Percentiles rank a stretch among this genome's conserved stretches.
phyloP scores from a whole-genome alignment of 1,140 invertebrate genomes.

The Pseudomyrmex sp. region DNA sequence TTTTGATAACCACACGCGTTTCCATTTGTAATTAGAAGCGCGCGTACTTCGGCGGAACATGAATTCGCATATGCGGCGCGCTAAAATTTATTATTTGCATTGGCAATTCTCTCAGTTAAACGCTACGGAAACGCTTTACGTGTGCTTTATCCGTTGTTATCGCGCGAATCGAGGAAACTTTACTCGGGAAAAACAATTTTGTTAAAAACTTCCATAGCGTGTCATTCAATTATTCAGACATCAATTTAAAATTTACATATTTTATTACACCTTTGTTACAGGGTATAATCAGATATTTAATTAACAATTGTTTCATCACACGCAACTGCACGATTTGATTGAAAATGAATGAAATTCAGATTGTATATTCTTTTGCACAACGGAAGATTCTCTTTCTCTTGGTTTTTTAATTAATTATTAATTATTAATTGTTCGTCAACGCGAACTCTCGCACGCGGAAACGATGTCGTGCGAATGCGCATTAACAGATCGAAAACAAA shows the following conservation, averaged over 20 bases:
- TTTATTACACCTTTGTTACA: too few relatives aligned
- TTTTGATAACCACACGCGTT: neutral
- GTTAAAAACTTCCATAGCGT: neutral
- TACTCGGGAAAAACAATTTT: neutral
- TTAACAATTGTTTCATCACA: too few relatives aligned
- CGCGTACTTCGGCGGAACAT: too few relatives aligned
- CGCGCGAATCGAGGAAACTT: neutral
- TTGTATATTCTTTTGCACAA: neutral
- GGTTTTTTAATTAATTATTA: neutral
- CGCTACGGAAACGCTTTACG: neutral
- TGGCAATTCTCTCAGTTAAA: constrained; percentile 6
- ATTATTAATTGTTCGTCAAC: constrained; percentile 26
- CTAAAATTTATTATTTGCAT: constrained; percentile 36
- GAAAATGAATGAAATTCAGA: neutral
- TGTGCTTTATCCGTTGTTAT: too few relatives aligned
- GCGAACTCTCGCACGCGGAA: neutral
- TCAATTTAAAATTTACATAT: too few relatives aligned
- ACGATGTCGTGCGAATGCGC: neutral
- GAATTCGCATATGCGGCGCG: neutral
- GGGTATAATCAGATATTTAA: too few relatives aligned
- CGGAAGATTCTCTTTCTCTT: too few relatives aligned
- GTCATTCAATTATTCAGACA: neutral
- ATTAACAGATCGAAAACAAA: constrained; percentile 5
- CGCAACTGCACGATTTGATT: too few relatives aligned
- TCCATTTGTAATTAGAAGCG: neutral